Conservation (phyloP, 2,113 vertebrate species). For the Corynorhinus townsendii region DNA sequence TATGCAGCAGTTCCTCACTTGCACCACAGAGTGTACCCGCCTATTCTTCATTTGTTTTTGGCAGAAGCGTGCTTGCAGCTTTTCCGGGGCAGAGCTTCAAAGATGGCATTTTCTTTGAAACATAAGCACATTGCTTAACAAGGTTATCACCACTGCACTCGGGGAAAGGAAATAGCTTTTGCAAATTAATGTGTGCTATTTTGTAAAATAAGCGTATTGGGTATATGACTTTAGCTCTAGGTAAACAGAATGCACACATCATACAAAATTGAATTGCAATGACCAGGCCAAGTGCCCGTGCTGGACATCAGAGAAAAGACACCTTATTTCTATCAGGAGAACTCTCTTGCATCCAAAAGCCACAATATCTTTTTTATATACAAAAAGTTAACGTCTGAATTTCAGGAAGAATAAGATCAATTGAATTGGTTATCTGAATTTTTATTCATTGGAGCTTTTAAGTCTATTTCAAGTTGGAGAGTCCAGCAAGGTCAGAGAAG, state of each 20-base stretch:
- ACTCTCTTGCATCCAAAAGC: neutral
- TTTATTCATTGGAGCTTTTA: slow-evolving; percentile 15
- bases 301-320: slow-evolving; percentile 22
- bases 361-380: slow-evolving; percentile 11
- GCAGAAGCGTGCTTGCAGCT: neutral
- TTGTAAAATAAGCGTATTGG: neutral
- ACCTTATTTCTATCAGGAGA: slow-evolving; percentile 8
- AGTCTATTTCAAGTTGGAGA: slow-evolving; percentile 57
- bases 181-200: slow-evolving; percentile 7
- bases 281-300: neutral
- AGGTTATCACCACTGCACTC: slow-evolving; percentile 30
- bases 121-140: neutral
- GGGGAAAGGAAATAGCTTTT: slow-evolving; percentile 35
- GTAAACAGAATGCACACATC: slow-evolving; percentile 40
- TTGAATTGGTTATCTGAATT: neutral
- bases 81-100: slow-evolving; percentile 57
- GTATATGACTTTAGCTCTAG: neutral
- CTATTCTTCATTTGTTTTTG: neutral
- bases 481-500: slow-evolving; percentile 59
- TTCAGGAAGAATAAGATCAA: slow-evolving; percentile 41
- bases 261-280: slow-evolving; percentile 15
- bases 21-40: neutral
- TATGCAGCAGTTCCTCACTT: neutral
- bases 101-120: slow-evolving; percentile 36
- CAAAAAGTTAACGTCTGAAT: slow-evolving; percentile 33